phyloP scores from a whole-genome alignment of 2,888 invertebrate species.

The Prenolepis imparis region DNA sequence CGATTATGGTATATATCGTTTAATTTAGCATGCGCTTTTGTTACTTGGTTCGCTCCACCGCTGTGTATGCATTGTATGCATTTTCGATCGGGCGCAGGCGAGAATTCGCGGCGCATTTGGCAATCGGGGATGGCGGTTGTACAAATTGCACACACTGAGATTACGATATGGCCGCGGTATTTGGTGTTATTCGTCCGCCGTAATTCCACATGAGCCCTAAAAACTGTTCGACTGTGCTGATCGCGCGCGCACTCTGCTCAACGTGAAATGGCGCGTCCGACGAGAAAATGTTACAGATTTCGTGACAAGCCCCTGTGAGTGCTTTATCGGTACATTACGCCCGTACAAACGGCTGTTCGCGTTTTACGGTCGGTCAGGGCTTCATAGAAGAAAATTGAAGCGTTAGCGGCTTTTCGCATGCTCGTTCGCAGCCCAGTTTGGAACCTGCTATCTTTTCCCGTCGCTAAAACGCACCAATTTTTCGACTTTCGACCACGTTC shows the following conservation, averaged over 20 bases:
- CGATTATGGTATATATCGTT: slow-evolving; percentile 52
- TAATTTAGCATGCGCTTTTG: slow-evolving; percentile 56
- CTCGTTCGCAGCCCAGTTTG: not conserved
- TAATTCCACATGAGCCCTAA: slow-evolving; percentile 70
- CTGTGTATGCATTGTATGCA: not conserved
- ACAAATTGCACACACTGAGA: slow-evolving; percentile 68
- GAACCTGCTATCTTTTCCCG: not conserved
- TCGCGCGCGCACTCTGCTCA: not conserved
- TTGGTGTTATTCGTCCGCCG: slow-evolving; percentile 77
- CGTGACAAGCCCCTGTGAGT: slow-evolving; percentile 27
- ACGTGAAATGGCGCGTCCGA: slow-evolving; percentile 47
- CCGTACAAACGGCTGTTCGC: slow-evolving; percentile 35
- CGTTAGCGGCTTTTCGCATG: slow-evolving; percentile 45
- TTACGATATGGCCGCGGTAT: slow-evolving; percentile 58
- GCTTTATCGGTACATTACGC: slow-evolving; percentile 35
- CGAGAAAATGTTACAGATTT: slow-evolving; percentile 61
- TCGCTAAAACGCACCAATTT: slow-evolving; percentile 41
- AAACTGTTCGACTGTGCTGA: slow-evolving; percentile 52
- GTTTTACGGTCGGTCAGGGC: slow-evolving; percentile 40
- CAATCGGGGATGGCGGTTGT: slow-evolving; percentile 73
- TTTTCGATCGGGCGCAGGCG: not conserved
- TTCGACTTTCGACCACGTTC: slow-evolving; percentile 1
- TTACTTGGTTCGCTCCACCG: slow-evolving; percentile 16
- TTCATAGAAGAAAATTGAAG: slow-evolving; percentile 53
- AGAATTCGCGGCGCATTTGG: slow-evolving; percentile 1